A percentile compares a stretch with the other conserved stretches of the same genome.
Conservation (phyloP, 2,113 vertebrate species). For the Phylloscopus trochilus region DNA sequence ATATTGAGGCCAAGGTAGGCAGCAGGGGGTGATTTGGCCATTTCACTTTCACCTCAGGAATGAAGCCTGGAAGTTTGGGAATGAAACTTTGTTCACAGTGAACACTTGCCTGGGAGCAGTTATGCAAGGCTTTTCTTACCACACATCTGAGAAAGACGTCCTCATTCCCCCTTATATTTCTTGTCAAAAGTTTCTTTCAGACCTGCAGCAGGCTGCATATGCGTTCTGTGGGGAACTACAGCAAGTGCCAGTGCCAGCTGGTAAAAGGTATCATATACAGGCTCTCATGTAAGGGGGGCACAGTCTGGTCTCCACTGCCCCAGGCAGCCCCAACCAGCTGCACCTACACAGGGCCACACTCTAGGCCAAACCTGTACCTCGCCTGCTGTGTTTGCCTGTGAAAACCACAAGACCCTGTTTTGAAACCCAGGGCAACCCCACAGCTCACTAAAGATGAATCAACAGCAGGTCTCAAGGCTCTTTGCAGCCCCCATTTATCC, state of each 20-base stretch:
- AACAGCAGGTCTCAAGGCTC: neutral
- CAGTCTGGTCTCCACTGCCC: neutral
- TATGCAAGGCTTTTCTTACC: constrained; percentile 51
- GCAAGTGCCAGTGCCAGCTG: constrained; percentile 65
- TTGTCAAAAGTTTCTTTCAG: constrained; percentile 31
- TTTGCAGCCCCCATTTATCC: neutral
- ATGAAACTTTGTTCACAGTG: constrained; percentile 57
- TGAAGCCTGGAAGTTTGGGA: constrained; percentile 29
- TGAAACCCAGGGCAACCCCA: neutral
- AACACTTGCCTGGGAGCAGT: constrained; percentile 62
- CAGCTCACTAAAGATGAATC: neutral
- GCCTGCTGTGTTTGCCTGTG: fast-evolving
- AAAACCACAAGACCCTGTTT: neutral
- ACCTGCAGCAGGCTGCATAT: constrained; percentile 7
- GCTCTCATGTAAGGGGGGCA: fast-evolving
- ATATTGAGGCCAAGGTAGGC: neutral
- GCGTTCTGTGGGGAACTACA: constrained; percentile 54
- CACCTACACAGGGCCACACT: neutral
- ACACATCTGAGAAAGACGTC: constrained; percentile 41
- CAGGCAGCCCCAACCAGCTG: neutral
- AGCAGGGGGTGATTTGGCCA: constrained; percentile 60
- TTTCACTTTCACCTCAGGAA: constrained; percentile 53
- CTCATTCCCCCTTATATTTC: constrained; percentile 70
- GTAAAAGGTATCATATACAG: constrained; percentile 50
- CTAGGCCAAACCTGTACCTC: neutral